Percentiles rank a stretch among this genome's conserved stretches.
These are phyloP conservation scores for Eucera pruinosa DNA, from an alignment of 2,888 invertebrate species.

Conservation along the genomic window DNA sequence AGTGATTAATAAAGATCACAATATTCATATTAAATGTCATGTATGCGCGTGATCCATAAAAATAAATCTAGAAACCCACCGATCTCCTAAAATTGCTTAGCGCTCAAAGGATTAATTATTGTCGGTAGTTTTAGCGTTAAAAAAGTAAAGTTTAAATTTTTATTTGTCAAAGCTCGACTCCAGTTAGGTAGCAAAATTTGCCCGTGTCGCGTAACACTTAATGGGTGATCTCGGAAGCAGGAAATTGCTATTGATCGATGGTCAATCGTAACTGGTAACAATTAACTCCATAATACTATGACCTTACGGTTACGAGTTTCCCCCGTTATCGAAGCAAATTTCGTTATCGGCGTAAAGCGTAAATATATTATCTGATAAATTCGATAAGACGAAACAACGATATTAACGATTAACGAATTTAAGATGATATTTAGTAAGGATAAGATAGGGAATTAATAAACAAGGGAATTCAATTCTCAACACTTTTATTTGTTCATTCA, in stretches of 20 bases:
- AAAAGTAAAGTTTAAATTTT: too few species aligned
- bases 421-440: background rate
- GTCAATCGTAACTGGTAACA: background rate
- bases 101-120: too few species aligned
- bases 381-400: background rate
- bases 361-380: conserved; percentile 5
- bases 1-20: too few species aligned
- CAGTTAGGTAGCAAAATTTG: conserved; percentile 14
- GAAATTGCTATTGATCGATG: conserved; percentile 51
- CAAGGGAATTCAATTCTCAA: conserved; percentile 24
- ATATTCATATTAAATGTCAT: too few species aligned
- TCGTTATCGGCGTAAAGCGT: background rate
- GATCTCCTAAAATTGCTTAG: too few species aligned
- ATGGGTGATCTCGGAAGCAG: conserved; percentile 47
- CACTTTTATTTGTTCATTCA: conserved; percentile 46
- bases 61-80: too few species aligned
- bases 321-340: conserved; percentile 13
- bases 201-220: conserved; percentile 10
- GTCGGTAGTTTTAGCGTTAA: too few species aligned
- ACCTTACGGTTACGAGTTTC: conserved; percentile 1
- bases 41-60: too few species aligned
- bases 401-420: background rate
- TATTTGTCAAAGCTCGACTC: background rate
- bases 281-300: conserved; percentile 6
- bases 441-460: background rate